Percentiles rank a stretch among this genome's conserved stretches.
phyloP scores from a whole-genome alignment of 1,140 invertebrate genomes.

The Drosophila sp. region DNA sequence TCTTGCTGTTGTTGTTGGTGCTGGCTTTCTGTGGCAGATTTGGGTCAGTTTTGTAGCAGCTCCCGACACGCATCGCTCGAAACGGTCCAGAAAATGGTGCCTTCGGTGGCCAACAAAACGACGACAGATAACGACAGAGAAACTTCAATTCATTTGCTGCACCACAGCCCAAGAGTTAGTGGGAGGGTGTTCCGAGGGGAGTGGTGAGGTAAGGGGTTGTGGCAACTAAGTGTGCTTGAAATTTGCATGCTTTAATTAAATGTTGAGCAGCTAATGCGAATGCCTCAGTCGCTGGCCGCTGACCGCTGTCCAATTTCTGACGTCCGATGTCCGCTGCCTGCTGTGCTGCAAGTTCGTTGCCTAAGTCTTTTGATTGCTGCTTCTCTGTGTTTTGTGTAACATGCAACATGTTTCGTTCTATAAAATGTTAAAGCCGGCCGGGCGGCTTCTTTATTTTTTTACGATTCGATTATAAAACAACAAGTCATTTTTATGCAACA shows the following conservation, averaged over 20 bases:
- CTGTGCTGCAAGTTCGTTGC: slow-evolving; percentile 58
- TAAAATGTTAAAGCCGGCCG: slow-evolving; percentile 14
- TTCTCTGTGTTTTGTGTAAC: not conserved
- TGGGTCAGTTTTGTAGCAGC: slow-evolving; percentile 46
- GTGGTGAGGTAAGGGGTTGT: not conserved
- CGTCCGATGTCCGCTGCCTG: not conserved
- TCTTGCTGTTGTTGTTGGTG: slow-evolving; percentile 15
- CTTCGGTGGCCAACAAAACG: slow-evolving; percentile 24
- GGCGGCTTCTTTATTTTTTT: slow-evolving; percentile 48
- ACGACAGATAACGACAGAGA: slow-evolving; percentile 41
- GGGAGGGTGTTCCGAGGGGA: not conserved
- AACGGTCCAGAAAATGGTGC: slow-evolving; percentile 24
- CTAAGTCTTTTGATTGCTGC: slow-evolving; percentile 58
- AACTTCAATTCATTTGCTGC: slow-evolving; percentile 40
- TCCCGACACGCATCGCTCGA: slow-evolving; percentile 43
- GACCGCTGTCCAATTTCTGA: slow-evolving; percentile 32
- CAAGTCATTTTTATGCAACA: slow-evolving; percentile 74
- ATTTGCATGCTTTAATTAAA: slow-evolving; percentile 67
- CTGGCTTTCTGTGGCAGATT: slow-evolving; percentile 38
- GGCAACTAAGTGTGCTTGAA: slow-evolving; percentile 18
- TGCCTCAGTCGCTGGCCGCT: slow-evolving; percentile 5
- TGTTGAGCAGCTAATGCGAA: slow-evolving; percentile 46
- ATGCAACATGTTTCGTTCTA: slow-evolving; percentile 43
- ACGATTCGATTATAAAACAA: slow-evolving; percentile 78
- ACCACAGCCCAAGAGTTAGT: slow-evolving; percentile 13